Evolutionary conservation across 2,888 invertebrate genomes (phyloP), one percentile per base, ranked within the genome.

Genomic region (Andrena marginata): DNA sequence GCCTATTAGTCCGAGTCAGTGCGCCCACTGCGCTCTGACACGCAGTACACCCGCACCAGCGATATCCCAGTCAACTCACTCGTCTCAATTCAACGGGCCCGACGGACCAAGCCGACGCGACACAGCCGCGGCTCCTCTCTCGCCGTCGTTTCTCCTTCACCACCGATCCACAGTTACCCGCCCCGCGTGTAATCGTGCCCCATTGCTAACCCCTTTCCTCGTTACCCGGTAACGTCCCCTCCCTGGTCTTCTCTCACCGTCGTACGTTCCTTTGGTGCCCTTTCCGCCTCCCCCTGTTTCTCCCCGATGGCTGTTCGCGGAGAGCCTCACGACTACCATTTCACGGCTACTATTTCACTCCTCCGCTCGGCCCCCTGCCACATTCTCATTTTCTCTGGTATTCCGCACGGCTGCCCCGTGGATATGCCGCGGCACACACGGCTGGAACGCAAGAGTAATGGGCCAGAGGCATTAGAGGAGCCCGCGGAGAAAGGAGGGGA

Each of bases 1-100:
- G 90, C 90, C 90, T 85, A 91, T 92, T 92, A 91, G 89, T 90
- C 82, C 91, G 90, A 90, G 91, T 88, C 90, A 90, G 88, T 86
- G 90, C 90, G 87, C 85, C 87, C 90, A 87, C 89, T 83, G 87
- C 82, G 85, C 87, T 85, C 77, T 48, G 8, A 81, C 87, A 82
- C 85, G 78, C 80, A 85, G 76, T 69, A 74, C 75, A 80, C 73
- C 78, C 73, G 74, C 82, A 42, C 79, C 72, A 67, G 68, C 85
- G 74, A 82, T 16, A 42, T 73, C 56, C 68, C 73, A 77, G 60
- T 68, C 87, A 75, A 49, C 54, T 26, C 42, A 42, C 42, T 35
- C 35, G 59, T 68, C 59, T 33, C 35, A 29, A 49, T 69, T 72
- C 77, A 33, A 35, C 56, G 56, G 23, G 16, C 51, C 51, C 8